Evolutionary conservation across 2,888 invertebrate species (phyloP), one percentile per base, ranked within the genome.

Genomic region (Aphelenchoides bicaudatus): DNA sequence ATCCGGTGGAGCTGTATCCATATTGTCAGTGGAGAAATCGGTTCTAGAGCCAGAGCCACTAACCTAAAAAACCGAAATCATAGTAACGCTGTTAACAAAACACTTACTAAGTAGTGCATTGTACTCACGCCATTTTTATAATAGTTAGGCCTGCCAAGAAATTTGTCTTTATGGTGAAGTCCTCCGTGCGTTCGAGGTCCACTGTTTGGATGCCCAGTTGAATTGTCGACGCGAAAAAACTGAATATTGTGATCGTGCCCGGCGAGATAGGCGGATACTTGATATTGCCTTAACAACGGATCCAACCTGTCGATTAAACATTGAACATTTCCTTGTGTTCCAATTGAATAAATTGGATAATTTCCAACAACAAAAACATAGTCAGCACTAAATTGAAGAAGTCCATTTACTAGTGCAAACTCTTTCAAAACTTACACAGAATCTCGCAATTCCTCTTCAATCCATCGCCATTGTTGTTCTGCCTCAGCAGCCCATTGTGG

Each of bases 351-450:
- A 3, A 83, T 78, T 3, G 82, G 82, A 66, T 79, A 82, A 68
- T 82, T 82, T 13, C 82, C 82, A 21, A 78, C 79, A 2, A 82
- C 82, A 29, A 82, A 65, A 21, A 82, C 58, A 59, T 82, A 83
- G 25, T 81, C 78, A 1, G 82, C 81, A n/a, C 82, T 82, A 67
- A 29, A 58, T 21, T 6, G 21, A 43, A 8, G 23, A 10, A 43
- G n/a, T n/a, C n/a, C n/a, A n/a, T n/a, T n/a, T n/a, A n/a, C n/a
- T n/a, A n/a, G n/a, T n/a, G n/a, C n/a, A n/a, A n/a, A n/a, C n/a
- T n/a, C n/a, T n/a, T n/a, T n/a, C n/a, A n/a, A n/a, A n/a, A n/a
- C n/a, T n/a, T n/a, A n/a, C n/a, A n/a, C 75, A 70, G 79, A 79
- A 3, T 55, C 64, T 19, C 70, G 62, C 39, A 81, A 67, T 27